phyloP scores from a whole-genome alignment of 2,113 vertebrate genomes.

The Aspiorhynchus laticeps region DNA sequence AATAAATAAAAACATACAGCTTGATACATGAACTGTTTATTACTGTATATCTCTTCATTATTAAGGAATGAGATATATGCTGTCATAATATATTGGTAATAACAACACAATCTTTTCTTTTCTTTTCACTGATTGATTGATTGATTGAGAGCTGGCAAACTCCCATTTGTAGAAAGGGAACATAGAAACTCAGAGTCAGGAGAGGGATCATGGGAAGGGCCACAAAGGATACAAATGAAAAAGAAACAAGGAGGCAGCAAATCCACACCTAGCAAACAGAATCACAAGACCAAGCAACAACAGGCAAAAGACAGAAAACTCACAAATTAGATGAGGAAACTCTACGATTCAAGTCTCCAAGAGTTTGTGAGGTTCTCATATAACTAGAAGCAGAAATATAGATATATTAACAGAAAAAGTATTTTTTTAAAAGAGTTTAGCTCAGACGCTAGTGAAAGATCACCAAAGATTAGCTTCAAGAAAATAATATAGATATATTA shows the following conservation, averaged over 20 bases:
- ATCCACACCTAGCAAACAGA: conserved; percentile 13
- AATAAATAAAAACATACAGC: neutral
- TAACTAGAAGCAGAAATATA: conserved; percentile 81
- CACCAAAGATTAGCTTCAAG: neutral
- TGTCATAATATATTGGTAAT: neutral
- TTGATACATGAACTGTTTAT: neutral
- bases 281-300: conserved; percentile 29
- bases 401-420: neutral
- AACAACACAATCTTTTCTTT: neutral
- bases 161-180: neutral
- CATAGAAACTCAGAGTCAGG: neutral
- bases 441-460: neutral
- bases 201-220: neutral
- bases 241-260: neutral
- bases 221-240: neutral
- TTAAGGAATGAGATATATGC: neutral
- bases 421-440: neutral
- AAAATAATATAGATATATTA: neutral
- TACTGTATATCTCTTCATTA: neutral
- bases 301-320: conserved; percentile 67
- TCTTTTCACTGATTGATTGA: neutral
- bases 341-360: conserved; percentile 87
- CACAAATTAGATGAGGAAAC: conserved; percentile 85
- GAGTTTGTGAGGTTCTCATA: conserved; percentile 84
- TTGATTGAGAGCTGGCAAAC: neutral